Conservation (phyloP, 1,140 invertebrate species). For the Atta colombica region DNA sequence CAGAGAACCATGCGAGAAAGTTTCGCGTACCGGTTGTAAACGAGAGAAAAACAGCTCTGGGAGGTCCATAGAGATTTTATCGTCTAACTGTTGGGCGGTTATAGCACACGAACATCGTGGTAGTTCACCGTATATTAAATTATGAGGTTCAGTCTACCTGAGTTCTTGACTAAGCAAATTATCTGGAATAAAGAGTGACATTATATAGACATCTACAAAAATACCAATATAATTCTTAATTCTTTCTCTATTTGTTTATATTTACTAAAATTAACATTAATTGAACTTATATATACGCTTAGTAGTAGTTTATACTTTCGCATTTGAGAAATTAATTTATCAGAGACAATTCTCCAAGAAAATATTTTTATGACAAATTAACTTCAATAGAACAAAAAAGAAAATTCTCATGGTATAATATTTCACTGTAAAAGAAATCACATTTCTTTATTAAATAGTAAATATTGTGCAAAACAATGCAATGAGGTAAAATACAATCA, state of each 20-base stretch:
- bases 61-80: constrained; percentile 73
- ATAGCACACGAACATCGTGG: constrained; percentile 56
- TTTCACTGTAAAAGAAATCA: background rate
- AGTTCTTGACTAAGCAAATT: constrained; percentile 28
- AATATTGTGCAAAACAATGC: background rate
- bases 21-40: constrained; percentile 51
- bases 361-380: background rate
- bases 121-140: constrained; percentile 55
- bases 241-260: background rate
- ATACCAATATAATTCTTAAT: background rate
- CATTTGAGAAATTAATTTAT: background rate
- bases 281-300: background rate
- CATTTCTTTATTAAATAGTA: background rate
- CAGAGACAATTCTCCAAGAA: background rate
- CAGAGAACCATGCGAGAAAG: constrained; percentile 56
- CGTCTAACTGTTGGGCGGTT: constrained; percentile 71
- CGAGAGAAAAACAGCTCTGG: constrained; percentile 66
- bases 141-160: background rate
- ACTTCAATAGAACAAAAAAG: background rate
- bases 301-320: background rate
- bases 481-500: background rate
- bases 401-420: background rate
- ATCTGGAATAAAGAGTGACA: constrained; percentile 20
- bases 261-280: background rate
- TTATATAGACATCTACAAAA: background rate